Percentiles rank a stretch among this genome's conserved stretches.
Conservation (phyloP, 2,113 vertebrate genomes). For the Halcyon senegalensis region DNA sequence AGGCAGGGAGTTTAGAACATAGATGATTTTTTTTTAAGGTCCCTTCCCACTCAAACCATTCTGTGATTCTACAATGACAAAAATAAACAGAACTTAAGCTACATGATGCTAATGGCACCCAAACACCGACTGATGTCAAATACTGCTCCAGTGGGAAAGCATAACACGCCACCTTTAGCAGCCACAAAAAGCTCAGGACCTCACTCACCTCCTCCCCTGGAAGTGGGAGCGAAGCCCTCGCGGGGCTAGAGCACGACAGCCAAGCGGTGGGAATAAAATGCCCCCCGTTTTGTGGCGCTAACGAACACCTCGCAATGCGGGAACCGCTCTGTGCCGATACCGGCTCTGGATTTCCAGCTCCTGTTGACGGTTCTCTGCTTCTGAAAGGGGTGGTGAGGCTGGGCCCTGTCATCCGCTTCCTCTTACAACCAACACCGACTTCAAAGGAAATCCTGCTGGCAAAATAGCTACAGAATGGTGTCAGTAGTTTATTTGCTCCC, state of each 20-base stretch:
- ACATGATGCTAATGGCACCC: too few relatives aligned
- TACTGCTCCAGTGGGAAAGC: too few relatives aligned
- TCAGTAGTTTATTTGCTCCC: slow-evolving; percentile 57
- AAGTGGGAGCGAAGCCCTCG: not conserved
- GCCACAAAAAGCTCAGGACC: too few relatives aligned
- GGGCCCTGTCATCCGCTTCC: not conserved
- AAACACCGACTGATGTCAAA: too few relatives aligned
- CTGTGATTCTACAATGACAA: too few relatives aligned
- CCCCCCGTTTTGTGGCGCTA: not conserved
- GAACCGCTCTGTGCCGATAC: not conserved
- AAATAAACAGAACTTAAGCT: too few relatives aligned
- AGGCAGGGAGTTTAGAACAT: not conserved
- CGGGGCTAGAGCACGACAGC: not conserved
- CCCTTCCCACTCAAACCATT: not conserved
- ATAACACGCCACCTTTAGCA: too few relatives aligned
- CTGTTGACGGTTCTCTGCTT: not conserved
- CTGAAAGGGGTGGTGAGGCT: not conserved
- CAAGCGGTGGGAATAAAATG: rapidly evolving
- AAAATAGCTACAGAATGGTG: slow-evolving; percentile 46
- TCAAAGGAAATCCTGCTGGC: slow-evolving; percentile 61
- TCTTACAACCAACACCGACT: not conserved
- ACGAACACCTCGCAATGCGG: not conserved
- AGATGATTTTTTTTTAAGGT: not conserved
- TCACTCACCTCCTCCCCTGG: too few relatives aligned
- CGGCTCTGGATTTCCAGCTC: not conserved